Base-by-base conservation (phyloP, 2,888 invertebrate genomes). In the Anaspis maculata region DNA sequence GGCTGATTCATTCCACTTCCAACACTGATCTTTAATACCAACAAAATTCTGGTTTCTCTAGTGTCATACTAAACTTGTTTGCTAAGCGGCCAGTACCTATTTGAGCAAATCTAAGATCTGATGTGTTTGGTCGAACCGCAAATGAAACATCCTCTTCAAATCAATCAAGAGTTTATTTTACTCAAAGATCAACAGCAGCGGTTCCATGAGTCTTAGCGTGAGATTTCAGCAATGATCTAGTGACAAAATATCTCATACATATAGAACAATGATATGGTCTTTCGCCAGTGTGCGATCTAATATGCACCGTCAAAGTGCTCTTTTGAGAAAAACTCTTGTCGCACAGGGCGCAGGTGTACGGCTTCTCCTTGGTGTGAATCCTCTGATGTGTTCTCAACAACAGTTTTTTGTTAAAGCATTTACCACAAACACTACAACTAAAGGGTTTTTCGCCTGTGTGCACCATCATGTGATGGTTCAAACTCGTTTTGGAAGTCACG, bases 161-260 rank as follows among this genome's bases (percentile, higher is more conserved):
- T n/a, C n/a, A n/a, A n/a, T n/a, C n/a, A n/a, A n/a, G n/a, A n/a
- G n/a, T n/a, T n/a, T n/a, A n/a, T n/a, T n/a, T n/a, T n/a, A n/a
- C n/a, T n/a, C n/a, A n/a, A n/a, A n/a, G n/a, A n/a, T n/a, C n/a
- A n/a, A n/a, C n/a, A n/a, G n/a, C n/a, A n/a, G n/a, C n/a, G n/a
- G n/a, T n/a, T 19, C 5, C 9, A 19, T 19, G 19, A 19, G 19
- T 6, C 12, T 19, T 30, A 2, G 30, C 23, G 43, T 72, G 72
- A 32, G 70, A 66, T 3, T 67, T 70, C 13, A 72, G 52, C 2
- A 69, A 66, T 3, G 70, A 68, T 12, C 69, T 68, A 23, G 72
- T 73, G 0, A 72, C 66, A 46, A 74, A 71, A 15, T 69, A 69
- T 41, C 71, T 72, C 0, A 70, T 71, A 42, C 77, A 56, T 19